phyloP scores from a whole-genome alignment of 2,113 vertebrate genomes.

The Anas platyrhynchos region DNA sequence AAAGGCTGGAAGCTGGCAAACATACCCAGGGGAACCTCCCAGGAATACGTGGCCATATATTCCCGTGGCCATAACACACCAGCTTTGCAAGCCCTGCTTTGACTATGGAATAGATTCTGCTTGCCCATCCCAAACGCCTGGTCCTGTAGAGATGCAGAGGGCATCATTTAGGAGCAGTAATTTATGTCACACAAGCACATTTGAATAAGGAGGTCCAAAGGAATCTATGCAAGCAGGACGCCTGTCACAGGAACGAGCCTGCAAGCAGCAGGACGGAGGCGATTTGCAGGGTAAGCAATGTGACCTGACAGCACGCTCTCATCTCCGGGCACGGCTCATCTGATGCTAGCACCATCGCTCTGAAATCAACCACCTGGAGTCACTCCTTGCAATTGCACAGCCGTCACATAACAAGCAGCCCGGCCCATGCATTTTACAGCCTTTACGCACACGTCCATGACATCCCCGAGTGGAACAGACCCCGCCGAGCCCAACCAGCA shows the following conservation, averaged over 20 bases:
- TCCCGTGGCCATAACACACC: neutral
- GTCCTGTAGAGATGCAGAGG: neutral
- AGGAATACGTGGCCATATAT: neutral
- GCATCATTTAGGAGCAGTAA: neutral
- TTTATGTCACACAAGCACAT: neutral
- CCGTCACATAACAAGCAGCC: neutral
- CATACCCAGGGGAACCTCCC: neutral
- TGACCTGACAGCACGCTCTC: neutral
- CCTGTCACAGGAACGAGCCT: neutral
- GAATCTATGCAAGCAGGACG: neutral
- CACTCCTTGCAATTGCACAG: slow-evolving; percentile 21
- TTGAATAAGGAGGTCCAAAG: neutral
- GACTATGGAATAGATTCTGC: neutral
- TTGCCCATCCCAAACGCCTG: neutral
- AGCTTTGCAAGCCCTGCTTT: neutral
- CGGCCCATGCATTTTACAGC: slow-evolving; percentile 50
- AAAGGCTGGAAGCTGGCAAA: neutral
- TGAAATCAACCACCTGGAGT: slow-evolving; percentile 72
- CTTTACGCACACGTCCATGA: slow-evolving; percentile 24
- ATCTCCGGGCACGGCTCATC: neutral
- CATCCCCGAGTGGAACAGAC: slow-evolving; percentile 38
- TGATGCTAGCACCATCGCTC: neutral
- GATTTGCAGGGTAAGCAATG: neutral
- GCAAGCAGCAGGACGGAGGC: neutral
- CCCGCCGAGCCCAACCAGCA: slow-evolving; percentile 15